Base-by-base conservation (phyloP, 2,113 vertebrate species). In the Laterallus jamaicensis region DNA sequence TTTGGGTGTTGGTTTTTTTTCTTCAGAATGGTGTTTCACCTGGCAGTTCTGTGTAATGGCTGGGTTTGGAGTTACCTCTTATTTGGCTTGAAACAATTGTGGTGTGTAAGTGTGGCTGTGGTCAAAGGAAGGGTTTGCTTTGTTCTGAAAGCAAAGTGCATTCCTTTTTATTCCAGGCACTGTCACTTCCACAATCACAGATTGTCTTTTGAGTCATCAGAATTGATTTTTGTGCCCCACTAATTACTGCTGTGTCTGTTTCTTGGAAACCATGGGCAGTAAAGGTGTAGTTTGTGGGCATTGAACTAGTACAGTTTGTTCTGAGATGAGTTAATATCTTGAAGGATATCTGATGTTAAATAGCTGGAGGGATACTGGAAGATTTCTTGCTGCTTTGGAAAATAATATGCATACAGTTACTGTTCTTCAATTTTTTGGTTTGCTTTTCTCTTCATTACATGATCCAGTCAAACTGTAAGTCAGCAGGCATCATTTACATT, bases 171-270 rank as follows among this genome's bases (percentile, higher is more conserved):
- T 70, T 86, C 80, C 69, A 74, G 32, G 35, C 47, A 77, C 52
- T 81, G 73, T 31, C 73, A 70, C 47, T 80, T 88, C 35, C 60
- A 59, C 56, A 64, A 59, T 94, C 56, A 35, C 80, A 84, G 88
- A 71, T 49, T 94, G 76, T 78, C 58, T 94, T 94, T 78, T 81
- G 69, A 91, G 69, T 93, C 69, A 54, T 84, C 80, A 75, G 63
- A 70, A 75, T 70, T 86, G 52, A 68, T 91, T 95, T 92, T 91
- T 39, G 68, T 93, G 83, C 83, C 88, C 67, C 73, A 42, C 82
- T 92, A 95, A 86, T 93, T 92, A 71, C 49, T 78, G n/a, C 80
- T 16, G 17, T 67, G 20, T 39, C 88, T 83, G 49, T 62, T 92
- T 44, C 79, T 93, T 92, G 80, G 92, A 92, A 90, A 78, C 64